These are phyloP conservation scores for Sebastes cheni DNA, from an alignment of 2,797 vertebrate genomes.

Conservation along the genomic window DNA sequence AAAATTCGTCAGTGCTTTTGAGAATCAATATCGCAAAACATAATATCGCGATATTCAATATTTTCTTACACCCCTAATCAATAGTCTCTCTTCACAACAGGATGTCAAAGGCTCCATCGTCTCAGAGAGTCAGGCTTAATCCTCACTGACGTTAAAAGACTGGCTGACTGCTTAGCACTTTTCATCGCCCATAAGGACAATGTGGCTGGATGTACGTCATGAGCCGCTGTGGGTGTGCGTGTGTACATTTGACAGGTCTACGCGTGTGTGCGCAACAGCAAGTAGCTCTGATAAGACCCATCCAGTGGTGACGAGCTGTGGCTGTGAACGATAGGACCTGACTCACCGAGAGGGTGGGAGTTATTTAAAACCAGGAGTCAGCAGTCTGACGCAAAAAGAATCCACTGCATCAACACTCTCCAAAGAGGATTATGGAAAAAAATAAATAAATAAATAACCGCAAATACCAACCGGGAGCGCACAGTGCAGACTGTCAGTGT, in stretches of 20 bases:
- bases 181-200: constrained; percentile 10
- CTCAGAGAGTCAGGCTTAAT: not conserved
- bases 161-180: constrained; percentile 4
- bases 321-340: constrained; percentile 68
- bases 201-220: constrained; percentile 54
- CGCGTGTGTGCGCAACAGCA: constrained; percentile 1
- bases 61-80: not conserved
- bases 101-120: not conserved
- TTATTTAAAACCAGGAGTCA: constrained; percentile 77
- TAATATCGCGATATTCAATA: too few species aligned
- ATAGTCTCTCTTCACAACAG: not conserved
- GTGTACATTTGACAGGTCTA: not conserved
- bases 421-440: constrained; percentile 65
- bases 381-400: constrained; percentile 74
- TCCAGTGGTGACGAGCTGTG: constrained; percentile 67
- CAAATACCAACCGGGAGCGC: constrained; percentile 48
- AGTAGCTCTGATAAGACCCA: constrained; percentile 52
- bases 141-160: constrained; percentile 12
- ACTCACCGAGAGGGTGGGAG: constrained; percentile 76
- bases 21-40: too few species aligned
- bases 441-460: constrained; percentile 60
- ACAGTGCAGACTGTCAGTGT: constrained; percentile 19
- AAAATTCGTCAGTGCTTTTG: too few species aligned
- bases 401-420: constrained; percentile 59
- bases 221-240: constrained; percentile 5